These are phyloP conservation scores for Lottia scabra DNA, from an alignment of 2,888 invertebrate species.

Conservation along the genomic window DNA sequence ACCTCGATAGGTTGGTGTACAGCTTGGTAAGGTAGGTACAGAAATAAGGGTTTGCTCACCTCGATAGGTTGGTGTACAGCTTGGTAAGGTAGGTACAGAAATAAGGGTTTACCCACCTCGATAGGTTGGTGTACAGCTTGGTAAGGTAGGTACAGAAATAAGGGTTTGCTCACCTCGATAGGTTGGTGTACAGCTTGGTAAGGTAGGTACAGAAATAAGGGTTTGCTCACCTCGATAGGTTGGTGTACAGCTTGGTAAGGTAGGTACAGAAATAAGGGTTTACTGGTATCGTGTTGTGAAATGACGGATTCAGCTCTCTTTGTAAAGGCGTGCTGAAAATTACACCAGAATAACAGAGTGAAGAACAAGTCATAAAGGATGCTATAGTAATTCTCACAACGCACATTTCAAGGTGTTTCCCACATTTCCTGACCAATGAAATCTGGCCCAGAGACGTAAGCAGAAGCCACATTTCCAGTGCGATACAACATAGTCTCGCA, in stretches of 20 bases:
- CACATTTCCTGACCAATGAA: too few relatives aligned
- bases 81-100: conserved; percentile 84
- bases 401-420: too few relatives aligned
- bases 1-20: conserved; percentile 74
- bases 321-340: conserved; percentile 24
- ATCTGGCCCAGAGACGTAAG: too few relatives aligned
- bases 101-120: conserved; percentile 71
- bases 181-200: conserved; percentile 82
- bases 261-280: conserved; percentile 87
- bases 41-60: conserved; percentile 71
- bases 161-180: conserved; percentile 71
- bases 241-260: conserved; percentile 85
- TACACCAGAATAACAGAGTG: neutral
- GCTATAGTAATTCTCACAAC: too few relatives aligned
- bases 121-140: conserved; percentile 78
- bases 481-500: too few relatives aligned
- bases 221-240: conserved; percentile 65
- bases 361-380: too few relatives aligned
- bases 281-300: conserved; percentile 26
- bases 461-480: too few relatives aligned
- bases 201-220: conserved; percentile 88
- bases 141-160: conserved; percentile 89
- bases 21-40: conserved; percentile 86
- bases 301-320: conserved; percentile 35
- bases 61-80: conserved; percentile 78